These are phyloP conservation scores for Psammodynastes pulverulentus DNA, from an alignment of 2,113 vertebrate genomes.

Conservation along the genomic window DNA sequence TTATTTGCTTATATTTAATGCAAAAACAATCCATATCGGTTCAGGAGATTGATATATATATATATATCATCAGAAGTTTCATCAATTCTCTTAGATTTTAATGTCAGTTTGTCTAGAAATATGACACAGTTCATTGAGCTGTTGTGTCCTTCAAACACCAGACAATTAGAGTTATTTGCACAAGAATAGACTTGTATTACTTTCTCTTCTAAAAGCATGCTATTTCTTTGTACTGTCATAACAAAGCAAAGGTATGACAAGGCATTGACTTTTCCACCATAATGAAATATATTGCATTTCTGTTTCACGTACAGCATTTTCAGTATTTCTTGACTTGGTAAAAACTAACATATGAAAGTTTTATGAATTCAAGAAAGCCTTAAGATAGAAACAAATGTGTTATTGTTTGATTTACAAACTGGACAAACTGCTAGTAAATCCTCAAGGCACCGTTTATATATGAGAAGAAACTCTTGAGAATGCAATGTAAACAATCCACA, in stretches of 20 bases:
- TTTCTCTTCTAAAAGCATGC: background rate
- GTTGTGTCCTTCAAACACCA: background rate
- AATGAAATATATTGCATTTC: background rate
- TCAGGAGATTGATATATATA: too few species aligned
- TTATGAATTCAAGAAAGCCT: background rate
- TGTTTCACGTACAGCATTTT: background rate
- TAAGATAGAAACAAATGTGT: background rate
- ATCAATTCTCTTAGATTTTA: background rate
- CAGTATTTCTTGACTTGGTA: background rate
- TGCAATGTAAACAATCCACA: background rate
- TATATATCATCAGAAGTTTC: background rate
- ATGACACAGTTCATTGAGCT: constrained; percentile 11
- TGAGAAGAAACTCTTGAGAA: background rate
- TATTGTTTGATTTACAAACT: background rate
- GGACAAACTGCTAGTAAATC: background rate
- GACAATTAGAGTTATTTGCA: background rate
- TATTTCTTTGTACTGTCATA: background rate
- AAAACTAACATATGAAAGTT: background rate
- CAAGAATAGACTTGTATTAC: background rate
- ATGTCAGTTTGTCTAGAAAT: background rate
- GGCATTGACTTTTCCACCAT: too few species aligned
- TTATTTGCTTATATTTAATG: background rate
- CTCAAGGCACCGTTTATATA: background rate
- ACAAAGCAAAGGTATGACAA: background rate
- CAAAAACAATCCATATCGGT: background rate